These are phyloP conservation scores for Potamarius usumacintae DNA, from an alignment of 2,113 vertebrate species.

Conservation along the genomic window DNA sequence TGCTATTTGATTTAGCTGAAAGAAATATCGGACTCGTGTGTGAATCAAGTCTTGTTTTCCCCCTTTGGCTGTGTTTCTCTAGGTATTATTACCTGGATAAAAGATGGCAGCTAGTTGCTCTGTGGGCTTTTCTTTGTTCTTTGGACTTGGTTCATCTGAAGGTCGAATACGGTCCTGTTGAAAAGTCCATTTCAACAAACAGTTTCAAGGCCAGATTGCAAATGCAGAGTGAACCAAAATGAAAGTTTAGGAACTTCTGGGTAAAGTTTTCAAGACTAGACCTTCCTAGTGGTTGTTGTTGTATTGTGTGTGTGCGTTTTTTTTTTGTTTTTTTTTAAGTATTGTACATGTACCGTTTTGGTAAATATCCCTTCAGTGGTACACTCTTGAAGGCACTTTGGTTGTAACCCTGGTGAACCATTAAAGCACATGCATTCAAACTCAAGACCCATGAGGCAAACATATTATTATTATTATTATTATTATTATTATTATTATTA, in stretches of 20 bases:
- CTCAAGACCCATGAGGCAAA: background rate
- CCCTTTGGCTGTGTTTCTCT: conserved; percentile 17
- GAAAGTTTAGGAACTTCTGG: background rate
- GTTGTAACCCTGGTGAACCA: background rate
- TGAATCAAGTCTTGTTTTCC: conserved; percentile 3
- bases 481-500: too few relatives aligned
- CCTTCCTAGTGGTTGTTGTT: background rate
- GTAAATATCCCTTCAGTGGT: background rate
- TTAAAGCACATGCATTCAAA: background rate
- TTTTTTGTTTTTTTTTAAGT: too few relatives aligned
- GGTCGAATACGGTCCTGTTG: background rate
- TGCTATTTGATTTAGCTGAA: conserved; percentile 22
- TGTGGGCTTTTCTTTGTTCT: conserved; percentile 8
- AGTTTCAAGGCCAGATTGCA: background rate
- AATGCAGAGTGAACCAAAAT: background rate
- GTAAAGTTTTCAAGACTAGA: background rate
- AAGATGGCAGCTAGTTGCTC: background rate
- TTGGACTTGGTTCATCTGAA: conserved; percentile 14
- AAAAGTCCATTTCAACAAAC: background rate
- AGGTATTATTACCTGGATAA: conserved; percentile 5
- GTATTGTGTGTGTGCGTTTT: too few relatives aligned
- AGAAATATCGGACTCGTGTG: background rate
- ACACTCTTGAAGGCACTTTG: background rate
- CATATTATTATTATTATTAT: background rate
- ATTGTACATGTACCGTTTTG: background rate